These are phyloP conservation scores for Sebastes schlegelii DNA, from an alignment of 2,113 vertebrate genomes.

Conservation along the genomic window DNA sequence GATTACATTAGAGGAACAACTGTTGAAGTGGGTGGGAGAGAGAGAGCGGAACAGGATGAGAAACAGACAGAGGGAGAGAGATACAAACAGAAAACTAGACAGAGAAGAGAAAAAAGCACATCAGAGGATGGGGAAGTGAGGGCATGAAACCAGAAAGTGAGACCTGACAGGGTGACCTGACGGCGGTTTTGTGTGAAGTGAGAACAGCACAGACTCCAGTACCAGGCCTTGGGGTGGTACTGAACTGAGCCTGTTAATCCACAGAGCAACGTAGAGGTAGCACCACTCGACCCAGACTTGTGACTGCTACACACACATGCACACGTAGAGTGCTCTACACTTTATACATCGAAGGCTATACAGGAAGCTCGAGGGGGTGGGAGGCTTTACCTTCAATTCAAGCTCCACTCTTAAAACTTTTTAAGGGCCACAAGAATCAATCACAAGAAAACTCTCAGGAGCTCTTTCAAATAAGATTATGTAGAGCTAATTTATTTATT, in stretches of 20 bases:
- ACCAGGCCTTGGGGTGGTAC: slow-evolving; percentile 39
- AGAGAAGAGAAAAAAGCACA: slow-evolving; percentile 7
- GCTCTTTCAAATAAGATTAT: not conserved
- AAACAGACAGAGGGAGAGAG: not conserved
- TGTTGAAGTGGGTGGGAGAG: not conserved
- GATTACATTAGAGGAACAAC: not conserved
- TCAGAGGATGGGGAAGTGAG: slow-evolving; percentile 43
- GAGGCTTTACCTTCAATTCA: slow-evolving; percentile 12
- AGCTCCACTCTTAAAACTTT: not conserved
- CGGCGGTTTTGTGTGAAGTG: slow-evolving; percentile 16
- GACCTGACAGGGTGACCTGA: slow-evolving; percentile 41
- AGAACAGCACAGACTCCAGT: slow-evolving; percentile 40
- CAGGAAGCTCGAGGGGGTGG: slow-evolving; percentile 16
- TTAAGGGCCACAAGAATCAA: not conserved
- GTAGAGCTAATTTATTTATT: not conserved
- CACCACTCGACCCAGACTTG: slow-evolving; percentile 24
- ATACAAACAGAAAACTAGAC: not conserved
- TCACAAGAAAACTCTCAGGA: not conserved
- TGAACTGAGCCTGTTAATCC: slow-evolving; percentile 43
- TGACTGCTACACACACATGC: slow-evolving; percentile 29
- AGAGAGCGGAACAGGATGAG: not conserved
- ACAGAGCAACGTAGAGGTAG: slow-evolving; percentile 8
- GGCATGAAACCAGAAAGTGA: slow-evolving; percentile 54
- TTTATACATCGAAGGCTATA: slow-evolving; percentile 21
- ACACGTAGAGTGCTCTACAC: not conserved